Conservation (phyloP, 2,113 vertebrate genomes). For the Numida meleagris region DNA sequence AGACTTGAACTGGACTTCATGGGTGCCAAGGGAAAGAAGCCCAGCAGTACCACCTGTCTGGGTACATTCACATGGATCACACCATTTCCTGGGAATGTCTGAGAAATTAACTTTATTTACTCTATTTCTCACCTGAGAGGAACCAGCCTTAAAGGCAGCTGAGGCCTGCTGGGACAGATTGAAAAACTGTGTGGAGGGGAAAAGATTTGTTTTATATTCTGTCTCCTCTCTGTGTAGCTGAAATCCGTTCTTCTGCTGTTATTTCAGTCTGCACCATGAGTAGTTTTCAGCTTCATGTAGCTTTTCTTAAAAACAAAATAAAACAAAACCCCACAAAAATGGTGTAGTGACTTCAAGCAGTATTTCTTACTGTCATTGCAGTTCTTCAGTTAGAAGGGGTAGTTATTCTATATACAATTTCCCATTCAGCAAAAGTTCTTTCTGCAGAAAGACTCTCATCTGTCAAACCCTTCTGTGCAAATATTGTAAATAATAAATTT, state of each 20-base stretch:
- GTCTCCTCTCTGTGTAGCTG: neutral
- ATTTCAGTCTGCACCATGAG: neutral
- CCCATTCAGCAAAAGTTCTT: conserved; percentile 49
- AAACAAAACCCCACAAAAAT: neutral
- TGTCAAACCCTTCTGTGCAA: conserved; percentile 23
- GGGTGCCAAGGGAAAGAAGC: neutral
- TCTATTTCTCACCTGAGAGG: neutral
- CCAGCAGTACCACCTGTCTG: neutral
- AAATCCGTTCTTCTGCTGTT: neutral
- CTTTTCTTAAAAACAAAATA: neutral
- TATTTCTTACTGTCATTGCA: conserved; percentile 14
- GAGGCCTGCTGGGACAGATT: fast-evolving
- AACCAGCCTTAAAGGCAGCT: neutral
- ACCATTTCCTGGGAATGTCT: neutral
- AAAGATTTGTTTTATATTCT: neutral
- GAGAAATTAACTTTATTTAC: neutral
- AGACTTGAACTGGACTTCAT: neutral
- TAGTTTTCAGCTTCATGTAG: neutral
- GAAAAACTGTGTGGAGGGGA: fast-evolving
- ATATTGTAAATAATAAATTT: conserved; percentile 61
- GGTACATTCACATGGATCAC: neutral
- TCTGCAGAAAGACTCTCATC: conserved; percentile 33
- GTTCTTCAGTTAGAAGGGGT: neutral
- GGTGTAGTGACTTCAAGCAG: neutral
- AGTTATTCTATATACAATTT: neutral